Base-by-base conservation (phyloP, 2,888 invertebrate species). In the Agrilus cyanescens region DNA sequence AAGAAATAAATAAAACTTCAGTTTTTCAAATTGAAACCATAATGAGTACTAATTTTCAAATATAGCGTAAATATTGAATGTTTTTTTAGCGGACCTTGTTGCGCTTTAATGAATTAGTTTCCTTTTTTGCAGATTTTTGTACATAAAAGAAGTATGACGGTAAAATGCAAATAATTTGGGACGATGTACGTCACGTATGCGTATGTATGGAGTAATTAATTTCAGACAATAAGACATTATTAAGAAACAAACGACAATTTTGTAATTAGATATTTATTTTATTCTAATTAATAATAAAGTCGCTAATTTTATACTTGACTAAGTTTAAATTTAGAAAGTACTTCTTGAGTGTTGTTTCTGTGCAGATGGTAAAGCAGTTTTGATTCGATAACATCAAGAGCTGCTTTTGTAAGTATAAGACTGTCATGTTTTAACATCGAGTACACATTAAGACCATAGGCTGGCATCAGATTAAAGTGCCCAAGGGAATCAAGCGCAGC, bases 401-500 rank as follows among this genome's bases (percentile, higher is more conserved):
- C 95, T 35, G 78, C 75, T 50, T 82, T 68, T 0, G 95, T 94
- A 3, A 97, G 63, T 4, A 97, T 82, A 8, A 98, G 68, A 0
- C 95, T 96, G 48, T 90, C 85, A 66, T 97, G 89, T 69, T 98
- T 98, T 48, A 98, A 63, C 88, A 98, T 94, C 30, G 95, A 94
- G 68, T 85, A 86, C 0, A 95, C 93, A 71, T 98, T 98, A 12
- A 98, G 72, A 57, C 91, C 90, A 69, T 94, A 97, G 0, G 82
- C 82, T 8, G 98, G 98, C 90, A 98, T 93, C 16, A 96, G 70
- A 66, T 90, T 97, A 31, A 93, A 78, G 60, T 89, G 85, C 31
- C 76, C 76, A n/a, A 95, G 71, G 3, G 61, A 53, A 53, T 87
- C 82, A 3, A 84, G 79, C 2, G 96, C 95, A 29, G 79, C 67